A percentile compares a stretch with the other conserved stretches of the same genome.
Conservation (phyloP, 2,888 invertebrate genomes). For the Hypena proboscidalis region DNA sequence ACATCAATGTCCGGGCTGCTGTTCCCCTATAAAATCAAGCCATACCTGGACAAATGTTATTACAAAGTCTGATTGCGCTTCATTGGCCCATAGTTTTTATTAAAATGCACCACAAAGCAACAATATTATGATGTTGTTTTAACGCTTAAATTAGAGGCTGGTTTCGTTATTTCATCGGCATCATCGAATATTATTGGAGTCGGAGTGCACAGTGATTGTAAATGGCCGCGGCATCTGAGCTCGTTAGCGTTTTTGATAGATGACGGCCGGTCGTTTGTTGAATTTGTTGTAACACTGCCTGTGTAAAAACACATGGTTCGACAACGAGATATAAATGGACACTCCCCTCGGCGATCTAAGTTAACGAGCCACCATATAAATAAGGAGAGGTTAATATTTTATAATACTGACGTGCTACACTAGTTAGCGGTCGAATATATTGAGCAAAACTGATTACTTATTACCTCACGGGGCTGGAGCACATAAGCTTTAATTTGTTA, state of each 20-base stretch:
- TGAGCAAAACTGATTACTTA: slow-evolving; percentile 43
- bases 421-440: slow-evolving; percentile 50
- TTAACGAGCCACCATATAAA: slow-evolving; percentile 83
- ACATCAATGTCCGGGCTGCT: no score
- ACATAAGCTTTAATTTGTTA: slow-evolving; percentile 21
- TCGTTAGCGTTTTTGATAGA: slow-evolving; percentile 85
- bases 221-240: slow-evolving; percentile 77
- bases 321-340: slow-evolving; percentile 81
- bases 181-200: slow-evolving; percentile 76
- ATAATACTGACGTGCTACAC: slow-evolving; percentile 63
- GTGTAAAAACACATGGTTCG: slow-evolving; percentile 81
- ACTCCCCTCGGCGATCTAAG: slow-evolving; percentile 81
- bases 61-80: slow-evolving; percentile 13
- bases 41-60: slow-evolving; percentile 3
- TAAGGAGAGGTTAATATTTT: slow-evolving; percentile 76
- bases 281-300: slow-evolving; percentile 78
- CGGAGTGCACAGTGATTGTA: slow-evolving; percentile 68
- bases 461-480: slow-evolving; percentile 24
- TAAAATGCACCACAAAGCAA: slow-evolving; percentile 40
- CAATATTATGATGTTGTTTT: slow-evolving; percentile 58
- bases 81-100: slow-evolving; percentile 21
- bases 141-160: slow-evolving; percentile 56
- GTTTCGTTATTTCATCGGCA: slow-evolving; percentile 66
- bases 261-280: slow-evolving; percentile 81
- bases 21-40: slow-evolving; percentile 1